phyloP scores from a whole-genome alignment of 1,140 invertebrate species.

The Venustaconcha ellipsiformis region DNA sequence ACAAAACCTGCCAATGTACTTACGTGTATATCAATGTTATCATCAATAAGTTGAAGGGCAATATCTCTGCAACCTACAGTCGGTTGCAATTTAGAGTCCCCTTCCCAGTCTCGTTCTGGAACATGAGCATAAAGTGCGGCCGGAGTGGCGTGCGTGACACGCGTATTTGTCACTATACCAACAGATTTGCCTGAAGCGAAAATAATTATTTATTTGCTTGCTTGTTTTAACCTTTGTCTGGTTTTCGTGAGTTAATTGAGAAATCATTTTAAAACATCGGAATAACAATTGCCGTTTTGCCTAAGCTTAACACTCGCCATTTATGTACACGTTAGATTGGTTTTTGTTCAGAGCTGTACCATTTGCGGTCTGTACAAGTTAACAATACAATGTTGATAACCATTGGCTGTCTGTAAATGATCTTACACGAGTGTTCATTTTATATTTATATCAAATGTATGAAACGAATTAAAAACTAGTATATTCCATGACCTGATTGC shows the following conservation, averaged over 20 bases:
- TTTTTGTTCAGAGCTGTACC: neutral
- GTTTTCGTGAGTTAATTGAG: neutral
- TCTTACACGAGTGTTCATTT: too few species aligned
- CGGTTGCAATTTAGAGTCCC: conserved; percentile 43
- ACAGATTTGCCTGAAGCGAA: conserved; percentile 78
- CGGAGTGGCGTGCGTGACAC: conserved; percentile 92
- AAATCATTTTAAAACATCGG: neutral
- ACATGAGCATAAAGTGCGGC: conserved; percentile 85
- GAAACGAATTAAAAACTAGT: too few species aligned
- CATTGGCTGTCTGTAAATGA: neutral
- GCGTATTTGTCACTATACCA: conserved; percentile 91
- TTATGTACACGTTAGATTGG: neutral
- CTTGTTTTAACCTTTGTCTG: neutral
- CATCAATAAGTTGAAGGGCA: conserved; percentile 63
- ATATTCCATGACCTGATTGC: too few species aligned
- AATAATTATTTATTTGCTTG: neutral
- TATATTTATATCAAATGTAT: too few species aligned
- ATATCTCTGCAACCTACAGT: conserved; percentile 68
- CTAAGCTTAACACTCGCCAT: too few species aligned
- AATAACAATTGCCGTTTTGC: neutral
- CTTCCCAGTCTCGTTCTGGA: conserved; percentile 72
- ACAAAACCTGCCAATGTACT: neutral
- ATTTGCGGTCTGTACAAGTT: neutral
- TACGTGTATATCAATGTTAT: conserved; percentile 57
- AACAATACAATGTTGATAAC: neutral